These are phyloP conservation scores for Drosophila algonquin DNA, from an alignment of 2,888 invertebrate genomes.

Conservation along the genomic window DNA sequence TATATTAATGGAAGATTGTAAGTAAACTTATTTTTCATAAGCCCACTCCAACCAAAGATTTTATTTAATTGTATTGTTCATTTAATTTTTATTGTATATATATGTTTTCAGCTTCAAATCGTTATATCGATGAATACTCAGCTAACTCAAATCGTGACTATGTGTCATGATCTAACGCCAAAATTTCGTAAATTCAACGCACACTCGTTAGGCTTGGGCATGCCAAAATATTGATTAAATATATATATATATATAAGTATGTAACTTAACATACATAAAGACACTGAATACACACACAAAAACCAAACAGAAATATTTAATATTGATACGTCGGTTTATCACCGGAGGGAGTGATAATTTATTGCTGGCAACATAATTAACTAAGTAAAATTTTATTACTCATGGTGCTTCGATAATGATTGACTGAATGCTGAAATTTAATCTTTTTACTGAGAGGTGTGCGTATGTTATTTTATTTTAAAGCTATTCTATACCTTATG, in stretches of 20 bases:
- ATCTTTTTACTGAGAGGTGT: neutral
- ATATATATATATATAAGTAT: neutral
- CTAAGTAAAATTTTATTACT: neutral
- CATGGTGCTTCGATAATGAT: neutral
- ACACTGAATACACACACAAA: neutral
- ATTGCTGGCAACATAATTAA: neutral
- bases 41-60: neutral
- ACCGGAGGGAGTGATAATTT: too few species aligned
- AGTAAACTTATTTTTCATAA: slow-evolving; percentile 45
- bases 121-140: slow-evolving; percentile 82
- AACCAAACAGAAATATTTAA: neutral
- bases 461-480: neutral
- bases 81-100: neutral
- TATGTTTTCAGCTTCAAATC: slow-evolving; percentile 71
- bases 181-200: slow-evolving; percentile 4
- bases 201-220: slow-evolving; percentile 32
- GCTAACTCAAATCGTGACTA: slow-evolving; percentile 81
- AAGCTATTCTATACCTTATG: neutral
- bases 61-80: neutral
- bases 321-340: neutral
- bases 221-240: slow-evolving; percentile 16
- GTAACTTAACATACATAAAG: slow-evolving; percentile 15
- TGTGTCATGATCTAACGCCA: slow-evolving; percentile 78
- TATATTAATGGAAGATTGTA: slow-evolving; percentile 92
- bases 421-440: neutral